Evolutionary conservation across 2,888 invertebrate genomes (phyloP).

Genomic region (Nebria brevicollis): DNA sequence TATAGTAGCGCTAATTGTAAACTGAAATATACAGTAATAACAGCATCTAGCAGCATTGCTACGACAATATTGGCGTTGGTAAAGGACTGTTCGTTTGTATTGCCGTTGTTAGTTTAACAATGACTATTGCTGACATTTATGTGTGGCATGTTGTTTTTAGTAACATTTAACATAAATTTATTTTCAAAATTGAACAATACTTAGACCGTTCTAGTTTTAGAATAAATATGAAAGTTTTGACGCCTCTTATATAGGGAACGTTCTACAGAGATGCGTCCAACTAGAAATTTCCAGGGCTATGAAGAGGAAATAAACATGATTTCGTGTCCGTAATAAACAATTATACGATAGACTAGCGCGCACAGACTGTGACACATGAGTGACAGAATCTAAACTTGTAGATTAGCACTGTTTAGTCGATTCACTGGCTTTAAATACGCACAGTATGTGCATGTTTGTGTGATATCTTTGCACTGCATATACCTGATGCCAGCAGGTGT

Average conservation of each 20-base stretch:
- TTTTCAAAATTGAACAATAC: neutral
- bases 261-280: neutral
- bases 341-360: neutral
- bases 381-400: neutral
- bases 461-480: neutral
- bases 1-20: neutral
- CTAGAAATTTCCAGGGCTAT: neutral
- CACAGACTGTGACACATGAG: neutral
- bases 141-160: too few species aligned
- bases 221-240: neutral
- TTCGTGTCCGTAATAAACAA: constrained; percentile 35
- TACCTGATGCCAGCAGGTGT: neutral
- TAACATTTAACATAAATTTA: neutral
- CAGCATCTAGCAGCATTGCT: too few species aligned
- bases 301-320: constrained; percentile 14
- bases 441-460: neutral
- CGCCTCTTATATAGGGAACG: neutral
- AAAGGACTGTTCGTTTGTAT: neutral
- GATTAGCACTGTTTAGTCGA: neutral
- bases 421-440: neutral
- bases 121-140: too few species aligned
- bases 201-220: neutral
- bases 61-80: too few species aligned
- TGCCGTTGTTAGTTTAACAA: neutral
- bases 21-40: neutral